Evolutionary conservation across 2,888 invertebrate genomes (phyloP).

Genomic region (Pristionchus entomophagus): DNA sequence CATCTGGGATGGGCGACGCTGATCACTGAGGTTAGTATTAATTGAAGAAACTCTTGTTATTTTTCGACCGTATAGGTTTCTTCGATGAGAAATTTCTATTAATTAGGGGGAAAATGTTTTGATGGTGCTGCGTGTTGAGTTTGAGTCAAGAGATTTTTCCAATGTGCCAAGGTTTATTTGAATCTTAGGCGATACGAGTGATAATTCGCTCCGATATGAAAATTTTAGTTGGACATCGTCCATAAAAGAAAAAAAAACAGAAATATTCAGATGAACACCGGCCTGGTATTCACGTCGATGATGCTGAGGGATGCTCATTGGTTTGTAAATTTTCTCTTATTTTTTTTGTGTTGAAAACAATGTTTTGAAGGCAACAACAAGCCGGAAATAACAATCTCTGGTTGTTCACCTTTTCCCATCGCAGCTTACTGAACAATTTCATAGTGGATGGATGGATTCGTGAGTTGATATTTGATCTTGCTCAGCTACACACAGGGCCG

Average conservation of each 20-base stretch:
- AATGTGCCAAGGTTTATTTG: not conserved
- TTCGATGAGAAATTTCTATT: no score
- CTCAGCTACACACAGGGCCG: no score
- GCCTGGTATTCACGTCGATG: not conserved
- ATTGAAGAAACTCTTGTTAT: no score
- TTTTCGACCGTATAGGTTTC: no score
- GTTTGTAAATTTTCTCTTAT: not conserved
- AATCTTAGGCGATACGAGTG: not conserved
- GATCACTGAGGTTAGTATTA: not conserved
- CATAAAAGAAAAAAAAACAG: not conserved
- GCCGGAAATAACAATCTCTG: not conserved
- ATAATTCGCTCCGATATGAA: not conserved
- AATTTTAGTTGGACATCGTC: not conserved
- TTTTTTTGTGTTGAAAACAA: not conserved
- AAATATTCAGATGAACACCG: not conserved
- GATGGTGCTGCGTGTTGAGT: no score
- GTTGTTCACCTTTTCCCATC: not conserved
- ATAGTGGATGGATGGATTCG: conserved; percentile 29
- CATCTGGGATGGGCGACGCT: conserved; percentile 32
- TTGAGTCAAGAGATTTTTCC: not conserved
- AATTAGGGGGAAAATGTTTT: not conserved
- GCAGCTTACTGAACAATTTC: not conserved
- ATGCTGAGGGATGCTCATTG: not conserved
- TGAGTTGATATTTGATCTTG: not conserved
- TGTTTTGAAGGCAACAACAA: not conserved